These are phyloP conservation scores for Cotesia glomerata DNA, from an alignment of 1,140 invertebrate species.

Conservation along the genomic window DNA sequence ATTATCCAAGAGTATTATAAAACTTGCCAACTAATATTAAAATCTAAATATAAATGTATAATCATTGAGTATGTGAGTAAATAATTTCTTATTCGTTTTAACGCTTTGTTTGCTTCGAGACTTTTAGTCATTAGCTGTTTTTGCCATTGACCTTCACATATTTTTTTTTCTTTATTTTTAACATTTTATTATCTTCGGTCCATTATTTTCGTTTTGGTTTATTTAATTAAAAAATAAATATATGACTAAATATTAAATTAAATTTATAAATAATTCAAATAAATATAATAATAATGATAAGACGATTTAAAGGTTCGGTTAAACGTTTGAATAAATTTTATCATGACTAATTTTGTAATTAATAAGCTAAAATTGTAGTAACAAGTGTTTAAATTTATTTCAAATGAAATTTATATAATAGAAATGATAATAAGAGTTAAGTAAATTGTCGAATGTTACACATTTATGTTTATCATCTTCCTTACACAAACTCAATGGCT, in stretches of 20 bases:
- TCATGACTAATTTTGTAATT: too few relatives aligned
- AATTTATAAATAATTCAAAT: neutral
- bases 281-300: too few relatives aligned
- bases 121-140: neutral
- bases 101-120: neutral
- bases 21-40: conserved; percentile 12
- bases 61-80: neutral
- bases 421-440: neutral
- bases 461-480: conserved; percentile 11
- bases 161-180: neutral
- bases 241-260: neutral
- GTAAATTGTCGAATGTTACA: neutral
- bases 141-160: conserved; percentile 24
- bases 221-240: too few relatives aligned
- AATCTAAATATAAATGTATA: conserved; percentile 1
- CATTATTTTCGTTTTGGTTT: neutral
- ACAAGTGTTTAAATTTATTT: neutral
- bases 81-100: neutral
- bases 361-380: neutral
- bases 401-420: neutral
- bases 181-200: neutral
- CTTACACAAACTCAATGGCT: conserved; percentile 6
- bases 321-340: too few relatives aligned
- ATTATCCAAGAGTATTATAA: conserved; percentile 20
- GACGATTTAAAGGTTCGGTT: too few relatives aligned